Percentiles rank a stretch among this genome's conserved stretches.
Conservation (phyloP, 2,888 invertebrate species). For the Oxyteleia sp. region DNA sequence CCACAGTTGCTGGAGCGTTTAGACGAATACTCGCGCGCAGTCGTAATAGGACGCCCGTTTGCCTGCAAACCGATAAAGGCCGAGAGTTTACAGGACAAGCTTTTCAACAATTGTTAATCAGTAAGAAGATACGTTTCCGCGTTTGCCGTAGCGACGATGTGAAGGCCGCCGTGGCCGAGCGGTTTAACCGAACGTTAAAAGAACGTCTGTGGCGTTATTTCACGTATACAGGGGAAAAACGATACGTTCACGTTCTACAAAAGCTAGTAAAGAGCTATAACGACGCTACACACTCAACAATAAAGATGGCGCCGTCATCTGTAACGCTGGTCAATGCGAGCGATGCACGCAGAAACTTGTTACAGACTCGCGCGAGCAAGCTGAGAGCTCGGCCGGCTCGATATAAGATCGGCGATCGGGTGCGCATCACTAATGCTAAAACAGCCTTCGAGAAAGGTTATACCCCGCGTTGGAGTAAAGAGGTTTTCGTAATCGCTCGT, state of each 20-base stretch:
- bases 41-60: constrained; percentile 20
- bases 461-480: not conserved
- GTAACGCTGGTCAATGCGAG: constrained; percentile 22
- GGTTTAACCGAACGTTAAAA: constrained; percentile 51
- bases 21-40: not conserved
- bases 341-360: not conserved
- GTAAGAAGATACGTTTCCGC: too few species aligned
- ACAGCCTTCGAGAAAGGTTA: constrained; percentile 19
- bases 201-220: constrained; percentile 69
- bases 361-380: not conserved
- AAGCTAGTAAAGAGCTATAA: constrained; percentile 66
- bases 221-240: constrained; percentile 28
- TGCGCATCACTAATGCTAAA: constrained; percentile 14
- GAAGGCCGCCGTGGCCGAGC: not conserved
- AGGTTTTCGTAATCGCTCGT: constrained; percentile 10
- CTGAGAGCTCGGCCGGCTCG: not conserved
- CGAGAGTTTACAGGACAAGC: constrained; percentile 71
- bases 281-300: constrained; percentile 20
- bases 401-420: constrained; percentile 15
- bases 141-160: too few species aligned
- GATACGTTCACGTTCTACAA: constrained; percentile 77
- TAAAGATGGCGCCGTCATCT: constrained; percentile 18
- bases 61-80: constrained; percentile 75
- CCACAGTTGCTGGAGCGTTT: constrained; percentile 66
- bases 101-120: constrained; percentile 12